Base-by-base conservation (phyloP, 2,797 vertebrate genomes). In the Podarcis lilfordi region DNA sequence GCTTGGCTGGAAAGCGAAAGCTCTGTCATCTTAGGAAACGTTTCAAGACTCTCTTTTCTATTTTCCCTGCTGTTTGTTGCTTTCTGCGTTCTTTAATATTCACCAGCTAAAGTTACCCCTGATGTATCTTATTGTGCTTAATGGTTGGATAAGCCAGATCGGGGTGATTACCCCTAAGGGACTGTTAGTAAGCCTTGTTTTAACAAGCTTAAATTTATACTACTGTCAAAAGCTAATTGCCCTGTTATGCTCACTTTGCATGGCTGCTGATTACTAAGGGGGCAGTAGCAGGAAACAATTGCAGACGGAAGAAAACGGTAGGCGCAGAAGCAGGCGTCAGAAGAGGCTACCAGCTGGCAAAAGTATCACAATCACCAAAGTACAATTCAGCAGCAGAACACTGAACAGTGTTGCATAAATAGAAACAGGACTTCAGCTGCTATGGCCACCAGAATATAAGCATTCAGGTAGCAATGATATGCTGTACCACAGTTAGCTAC, bases 121-220 rank as follows among this genome's bases (percentile, higher is more conserved):
- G 68, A 69, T 95, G 59, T 89, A 80, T 91, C 77, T 95, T 93
- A 89, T 78, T 93, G 45, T 88, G 90, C 27, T 92, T 94, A 89
- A 88, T 76, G 27, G 4, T 86, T 91, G 69, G 27, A 27, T 94
- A 92, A 95, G 55, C 89, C 79, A 78, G 86, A 72, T 84, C 90
- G 87, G 37, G 32, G 64, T 87, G 82, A 91, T 93, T 92, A 91
- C 89, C 61, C 29, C 3, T 72, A 74, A 86, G 37, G 80, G 59
- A 90, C 90, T 92, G 91, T 93, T 93, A 95, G 94, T 90, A 95
- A 92, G 87, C 9, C 32, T 93, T 93, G n/a, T 85, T 96, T 95
- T 94, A 96, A 93, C 32, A 90, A 94, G 84, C 72, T 86, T 90
- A 77, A 93, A 92, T 95, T 85, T 93, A 94, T 88, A 68, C 69